phyloP scores from a whole-genome alignment of 2,888 invertebrate species.

The Metopia argyrocephala region DNA sequence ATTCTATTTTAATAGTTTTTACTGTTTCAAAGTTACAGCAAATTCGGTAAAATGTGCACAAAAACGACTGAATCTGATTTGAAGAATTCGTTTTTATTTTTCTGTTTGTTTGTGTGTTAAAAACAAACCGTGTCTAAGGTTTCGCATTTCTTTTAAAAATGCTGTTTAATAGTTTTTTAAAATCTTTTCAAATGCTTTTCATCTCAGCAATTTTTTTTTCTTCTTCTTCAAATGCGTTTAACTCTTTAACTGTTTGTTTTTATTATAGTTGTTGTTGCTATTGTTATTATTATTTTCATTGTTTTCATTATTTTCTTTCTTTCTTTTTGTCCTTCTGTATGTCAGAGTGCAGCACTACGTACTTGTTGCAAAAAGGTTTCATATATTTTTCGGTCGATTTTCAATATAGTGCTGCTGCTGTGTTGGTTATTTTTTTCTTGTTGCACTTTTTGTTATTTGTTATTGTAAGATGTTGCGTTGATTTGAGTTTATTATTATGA shows the following conservation, averaged over 20 bases:
- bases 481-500: constrained; percentile 56
- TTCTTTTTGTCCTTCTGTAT: constrained; percentile 47
- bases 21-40: constrained; percentile 11
- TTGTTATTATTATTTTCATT: too few relatives aligned
- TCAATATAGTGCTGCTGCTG: not conserved
- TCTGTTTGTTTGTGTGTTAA: too few relatives aligned
- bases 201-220: not conserved
- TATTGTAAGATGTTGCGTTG: constrained; percentile 42
- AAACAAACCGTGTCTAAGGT: constrained; percentile 51
- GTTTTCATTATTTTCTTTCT: too few relatives aligned
- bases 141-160: constrained; percentile 52
- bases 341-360: constrained; percentile 30
- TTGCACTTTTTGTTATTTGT: constrained; percentile 18
- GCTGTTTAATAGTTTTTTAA: constrained; percentile 46
- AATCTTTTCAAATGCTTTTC: constrained; percentile 42
- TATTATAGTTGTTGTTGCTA: not conserved
- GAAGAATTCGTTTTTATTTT: constrained; percentile 13
- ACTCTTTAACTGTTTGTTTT: constrained; percentile 22
- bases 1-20: not conserved
- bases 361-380: constrained; percentile 30
- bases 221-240: constrained; percentile 33
- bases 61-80: constrained; percentile 39
- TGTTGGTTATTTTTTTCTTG: not conserved
- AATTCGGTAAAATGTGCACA: constrained; percentile 7
- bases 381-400: constrained; percentile 4